Evolutionary conservation across 37 sponge, comb jelly and placozoan species (phyloP).

Genomic region (Geodia barretti): DNA sequence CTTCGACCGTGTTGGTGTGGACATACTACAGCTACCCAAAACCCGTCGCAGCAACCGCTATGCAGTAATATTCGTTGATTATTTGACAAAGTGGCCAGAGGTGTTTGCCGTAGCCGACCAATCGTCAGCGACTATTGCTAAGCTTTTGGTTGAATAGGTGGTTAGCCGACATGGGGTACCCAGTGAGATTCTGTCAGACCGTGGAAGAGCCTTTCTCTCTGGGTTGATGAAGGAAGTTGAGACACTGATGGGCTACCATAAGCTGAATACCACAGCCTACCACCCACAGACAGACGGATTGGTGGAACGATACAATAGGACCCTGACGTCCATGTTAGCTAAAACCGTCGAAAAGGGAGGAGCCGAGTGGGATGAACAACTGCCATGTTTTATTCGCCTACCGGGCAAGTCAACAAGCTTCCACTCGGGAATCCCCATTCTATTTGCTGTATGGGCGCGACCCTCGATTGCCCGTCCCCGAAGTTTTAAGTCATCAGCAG

Average conservation of each 20-base stretch:
- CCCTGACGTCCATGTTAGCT: slow-evolving; percentile 24
- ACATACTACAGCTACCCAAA: slow-evolving; percentile 36
- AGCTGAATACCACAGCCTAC: no score
- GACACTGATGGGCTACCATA: slow-evolving; percentile 2
- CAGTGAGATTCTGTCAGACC: slow-evolving; percentile 25
- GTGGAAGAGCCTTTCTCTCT: slow-evolving; percentile 20
- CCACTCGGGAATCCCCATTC: slow-evolving; percentile 25
- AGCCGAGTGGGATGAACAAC: slow-evolving; percentile 26
- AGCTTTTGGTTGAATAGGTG: slow-evolving; percentile 33
- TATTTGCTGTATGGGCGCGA: slow-evolving; percentile 47
- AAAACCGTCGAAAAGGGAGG: slow-evolving; percentile 11
- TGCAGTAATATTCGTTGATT: slow-evolving; percentile 63
- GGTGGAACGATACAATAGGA: slow-evolving; percentile 42
- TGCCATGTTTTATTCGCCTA: slow-evolving; percentile 47
- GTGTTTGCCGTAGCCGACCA: slow-evolving; percentile 34
- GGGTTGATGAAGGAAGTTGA: slow-evolving; percentile 11
- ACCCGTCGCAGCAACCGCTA: slow-evolving; percentile 38
- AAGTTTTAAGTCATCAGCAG: background rate
- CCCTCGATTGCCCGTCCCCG: slow-evolving; percentile 17
- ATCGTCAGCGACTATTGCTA: slow-evolving; percentile 38
- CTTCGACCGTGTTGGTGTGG: slow-evolving; percentile 56
- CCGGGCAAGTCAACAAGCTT: slow-evolving; percentile 19
- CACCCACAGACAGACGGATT: no score
- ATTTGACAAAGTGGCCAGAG: slow-evolving; percentile 65
- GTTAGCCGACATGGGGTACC: slow-evolving; percentile 47